Conservation (phyloP, 2,113 vertebrate species). For the Neopipo cinnamomea region DNA sequence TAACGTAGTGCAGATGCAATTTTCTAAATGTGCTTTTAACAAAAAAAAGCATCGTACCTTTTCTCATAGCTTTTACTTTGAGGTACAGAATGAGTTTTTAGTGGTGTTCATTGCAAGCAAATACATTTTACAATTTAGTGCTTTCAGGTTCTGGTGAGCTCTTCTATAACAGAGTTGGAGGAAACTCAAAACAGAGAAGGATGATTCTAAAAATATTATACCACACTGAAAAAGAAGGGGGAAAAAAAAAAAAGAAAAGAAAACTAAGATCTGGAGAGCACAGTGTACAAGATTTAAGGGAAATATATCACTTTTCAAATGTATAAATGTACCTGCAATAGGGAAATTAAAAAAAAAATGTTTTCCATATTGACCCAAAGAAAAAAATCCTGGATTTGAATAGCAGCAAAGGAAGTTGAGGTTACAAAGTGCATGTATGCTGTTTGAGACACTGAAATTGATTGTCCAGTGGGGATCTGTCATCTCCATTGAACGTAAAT, state of each 20-base stretch:
- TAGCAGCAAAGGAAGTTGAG: not conserved
- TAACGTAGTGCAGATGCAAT: not conserved
- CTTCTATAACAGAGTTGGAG: not conserved
- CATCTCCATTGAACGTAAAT: not conserved
- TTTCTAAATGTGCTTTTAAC: not conserved
- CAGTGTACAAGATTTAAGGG: not conserved
- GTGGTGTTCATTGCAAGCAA: not conserved
- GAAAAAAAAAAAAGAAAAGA: too few relatives aligned
- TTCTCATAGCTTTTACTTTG: not conserved
- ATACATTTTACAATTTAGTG: not conserved
- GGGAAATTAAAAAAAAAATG: not conserved
- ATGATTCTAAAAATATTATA: not conserved
- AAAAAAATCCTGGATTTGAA: not conserved
- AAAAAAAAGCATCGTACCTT: not conserved
- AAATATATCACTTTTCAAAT: not conserved
- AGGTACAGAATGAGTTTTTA: not conserved
- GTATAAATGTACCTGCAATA: not conserved
- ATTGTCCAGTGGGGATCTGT: not conserved
- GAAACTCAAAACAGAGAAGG: not conserved
- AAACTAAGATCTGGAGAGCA: not conserved
- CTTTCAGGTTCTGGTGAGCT: not conserved
- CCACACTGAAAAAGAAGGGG: not conserved
- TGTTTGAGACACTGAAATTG: not conserved
- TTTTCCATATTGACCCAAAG: not conserved
- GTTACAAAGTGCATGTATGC: fast-evolving